These are phyloP conservation scores for Elysia crispata DNA, from an alignment of 2,888 invertebrate genomes.

Conservation along the genomic window DNA sequence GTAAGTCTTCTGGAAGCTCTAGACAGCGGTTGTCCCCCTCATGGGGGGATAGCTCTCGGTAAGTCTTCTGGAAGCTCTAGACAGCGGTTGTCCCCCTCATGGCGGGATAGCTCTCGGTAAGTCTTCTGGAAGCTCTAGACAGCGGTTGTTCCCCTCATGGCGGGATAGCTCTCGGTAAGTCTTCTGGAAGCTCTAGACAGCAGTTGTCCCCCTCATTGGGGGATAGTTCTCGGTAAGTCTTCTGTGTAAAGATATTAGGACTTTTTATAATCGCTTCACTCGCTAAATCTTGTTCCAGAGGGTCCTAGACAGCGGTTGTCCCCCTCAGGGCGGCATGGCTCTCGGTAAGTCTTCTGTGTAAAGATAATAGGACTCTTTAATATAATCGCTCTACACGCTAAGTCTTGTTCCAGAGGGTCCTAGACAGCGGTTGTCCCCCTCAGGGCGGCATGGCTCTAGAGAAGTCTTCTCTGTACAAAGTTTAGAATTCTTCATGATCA, in stretches of 20 bases:
- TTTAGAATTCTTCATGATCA: too few species aligned
- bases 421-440: conserved; percentile 95
- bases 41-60: conserved; percentile 97
- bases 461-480: too few species aligned
- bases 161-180: conserved; percentile 94
- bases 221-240: conserved; percentile 93
- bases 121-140: conserved; percentile 91
- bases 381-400: too few species aligned
- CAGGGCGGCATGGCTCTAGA: conserved; percentile 98
- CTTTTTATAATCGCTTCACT: too few species aligned
- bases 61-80: conserved; percentile 90
- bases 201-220: conserved; percentile 99
- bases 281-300: too few species aligned
- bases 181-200: conserved; percentile 91
- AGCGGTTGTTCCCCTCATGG: conserved; percentile 99
- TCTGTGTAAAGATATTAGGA: too few species aligned
- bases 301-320: conserved; percentile 95
- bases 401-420: conserved; percentile 93
- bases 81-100: conserved; percentile 97
- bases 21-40: conserved; percentile 95
- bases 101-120: conserved; percentile 95
- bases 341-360: conserved; percentile 83
- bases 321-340: conserved; percentile 99
- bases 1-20: conserved; percentile 88
- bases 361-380: too few species aligned